A percentile compares a stretch with the other conserved stretches of the same genome.
These are phyloP conservation scores for Mycalesis mineus DNA, from an alignment of 2,888 invertebrate species.

Conservation along the genomic window DNA sequence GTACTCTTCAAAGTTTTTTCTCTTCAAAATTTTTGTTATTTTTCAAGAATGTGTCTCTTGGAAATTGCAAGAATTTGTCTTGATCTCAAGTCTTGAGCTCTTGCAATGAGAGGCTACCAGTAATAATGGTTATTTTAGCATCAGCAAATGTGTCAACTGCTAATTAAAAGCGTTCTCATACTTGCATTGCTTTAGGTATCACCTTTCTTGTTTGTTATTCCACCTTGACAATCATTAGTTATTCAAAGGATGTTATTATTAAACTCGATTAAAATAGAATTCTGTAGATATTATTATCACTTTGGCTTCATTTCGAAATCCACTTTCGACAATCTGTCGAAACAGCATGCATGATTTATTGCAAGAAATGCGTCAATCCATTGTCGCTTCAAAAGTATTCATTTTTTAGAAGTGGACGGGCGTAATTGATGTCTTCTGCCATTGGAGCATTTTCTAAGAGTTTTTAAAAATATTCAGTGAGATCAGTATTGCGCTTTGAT, in stretches of 20 bases:
- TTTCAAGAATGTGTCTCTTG: no score
- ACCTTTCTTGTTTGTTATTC: no score
- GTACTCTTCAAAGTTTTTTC: no score
- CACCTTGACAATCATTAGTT: neutral
- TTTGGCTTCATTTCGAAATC: neutral
- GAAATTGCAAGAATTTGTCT: no score
- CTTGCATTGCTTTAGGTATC: no score
- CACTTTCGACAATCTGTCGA: conserved; percentile 26
- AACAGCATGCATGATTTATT: conserved; percentile 35
- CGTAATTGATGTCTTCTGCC: conserved; percentile 32
- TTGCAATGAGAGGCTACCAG: no score
- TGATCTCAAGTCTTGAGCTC: no score
- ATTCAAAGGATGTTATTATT: neutral
- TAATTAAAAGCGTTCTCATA: no score
- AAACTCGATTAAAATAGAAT: conserved; percentile 2
- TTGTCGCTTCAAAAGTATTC: conserved; percentile 1
- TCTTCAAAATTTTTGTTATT: no score
- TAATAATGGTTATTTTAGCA: no score
- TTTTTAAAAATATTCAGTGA: conserved; percentile 29
- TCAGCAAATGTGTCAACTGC: no score
- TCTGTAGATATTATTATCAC: neutral
- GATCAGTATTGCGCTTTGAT: conserved; percentile 19
- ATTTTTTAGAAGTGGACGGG: conserved; percentile 24
- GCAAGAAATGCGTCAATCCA: conserved; percentile 16
- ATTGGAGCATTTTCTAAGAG: conserved; percentile 30